Percentiles rank a stretch among this genome's conserved stretches.
Evolutionary conservation across 2,113 vertebrate genomes (phyloP).

Genomic region (Aspiorhynchus laticeps): DNA sequence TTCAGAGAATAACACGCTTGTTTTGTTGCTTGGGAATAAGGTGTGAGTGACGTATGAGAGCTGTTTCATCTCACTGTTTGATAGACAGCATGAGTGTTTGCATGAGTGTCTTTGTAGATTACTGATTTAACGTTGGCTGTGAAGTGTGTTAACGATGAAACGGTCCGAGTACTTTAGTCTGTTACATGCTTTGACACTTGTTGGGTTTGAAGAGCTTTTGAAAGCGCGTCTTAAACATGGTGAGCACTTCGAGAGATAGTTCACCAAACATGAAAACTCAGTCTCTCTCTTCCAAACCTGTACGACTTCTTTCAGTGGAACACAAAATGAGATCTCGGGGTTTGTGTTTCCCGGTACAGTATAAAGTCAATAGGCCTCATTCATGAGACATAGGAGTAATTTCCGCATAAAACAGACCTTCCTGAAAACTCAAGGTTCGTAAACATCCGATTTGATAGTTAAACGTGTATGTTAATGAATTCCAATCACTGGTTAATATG

Average conservation of each 20-base stretch:
- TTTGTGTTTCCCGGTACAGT: neutral
- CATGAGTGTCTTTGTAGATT: neutral
- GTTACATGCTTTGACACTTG: neutral
- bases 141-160: neutral
- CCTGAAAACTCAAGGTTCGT: no score
- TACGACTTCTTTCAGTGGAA: neutral
- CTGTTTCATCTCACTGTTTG: neutral
- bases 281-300: neutral
- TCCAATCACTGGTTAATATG: no score
- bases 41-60: no score
- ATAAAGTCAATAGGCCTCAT: no score
- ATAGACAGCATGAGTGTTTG: neutral
- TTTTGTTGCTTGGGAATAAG: no score
- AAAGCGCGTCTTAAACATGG: neutral
- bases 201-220: neutral
- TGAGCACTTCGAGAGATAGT: neutral
- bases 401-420: no score
- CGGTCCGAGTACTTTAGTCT: neutral
- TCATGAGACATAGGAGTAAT: no score
- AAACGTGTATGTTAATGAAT: no score
- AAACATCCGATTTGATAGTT: no score
- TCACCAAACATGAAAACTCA: neutral
- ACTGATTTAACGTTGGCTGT: neutral
- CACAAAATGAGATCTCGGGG: neutral
- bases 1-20: no score